Evolutionary conservation across 1,140 invertebrate genomes (phyloP).

Genomic region (Palaemon carinicauda): DNA sequence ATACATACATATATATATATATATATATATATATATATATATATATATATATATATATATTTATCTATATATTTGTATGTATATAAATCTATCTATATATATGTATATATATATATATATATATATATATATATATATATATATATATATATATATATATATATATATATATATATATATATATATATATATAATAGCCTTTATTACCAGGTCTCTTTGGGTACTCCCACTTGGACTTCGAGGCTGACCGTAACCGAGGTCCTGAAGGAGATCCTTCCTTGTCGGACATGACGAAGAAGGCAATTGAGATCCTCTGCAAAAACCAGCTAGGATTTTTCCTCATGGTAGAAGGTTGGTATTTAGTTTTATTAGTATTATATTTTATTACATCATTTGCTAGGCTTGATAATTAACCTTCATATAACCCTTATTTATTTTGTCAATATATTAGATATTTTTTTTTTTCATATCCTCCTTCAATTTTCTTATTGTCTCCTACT

Average conservation of each 20-base stretch:
- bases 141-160: background rate
- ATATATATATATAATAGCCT: background rate
- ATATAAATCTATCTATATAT: background rate
- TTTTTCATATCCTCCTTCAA: too few species aligned
- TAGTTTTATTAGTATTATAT: background rate
- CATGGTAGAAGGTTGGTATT: slow-evolving; percentile 67
- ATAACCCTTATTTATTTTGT: too few species aligned
- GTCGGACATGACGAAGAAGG: slow-evolving; percentile 84
- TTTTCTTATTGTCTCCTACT: too few species aligned
- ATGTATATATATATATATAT: background rate
- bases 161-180: background rate
- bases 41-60: background rate
- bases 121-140: background rate
- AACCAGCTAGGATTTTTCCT: slow-evolving; percentile 76
- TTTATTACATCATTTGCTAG: background rate
- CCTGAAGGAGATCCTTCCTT: slow-evolving; percentile 72
- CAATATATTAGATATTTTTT: too few species aligned
- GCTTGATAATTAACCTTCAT: too few species aligned
- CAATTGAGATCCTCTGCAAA: slow-evolving; percentile 81
- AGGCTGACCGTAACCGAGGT: slow-evolving; percentile 73
- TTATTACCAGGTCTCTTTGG: slow-evolving; percentile 70
- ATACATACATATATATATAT: slow-evolving; percentile 4
- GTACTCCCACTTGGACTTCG: slow-evolving; percentile 80
- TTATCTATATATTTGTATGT: background rate
- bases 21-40: background rate